Base-by-base conservation (phyloP, 2,797 vertebrate species). In the Dermochelys coriacea region DNA sequence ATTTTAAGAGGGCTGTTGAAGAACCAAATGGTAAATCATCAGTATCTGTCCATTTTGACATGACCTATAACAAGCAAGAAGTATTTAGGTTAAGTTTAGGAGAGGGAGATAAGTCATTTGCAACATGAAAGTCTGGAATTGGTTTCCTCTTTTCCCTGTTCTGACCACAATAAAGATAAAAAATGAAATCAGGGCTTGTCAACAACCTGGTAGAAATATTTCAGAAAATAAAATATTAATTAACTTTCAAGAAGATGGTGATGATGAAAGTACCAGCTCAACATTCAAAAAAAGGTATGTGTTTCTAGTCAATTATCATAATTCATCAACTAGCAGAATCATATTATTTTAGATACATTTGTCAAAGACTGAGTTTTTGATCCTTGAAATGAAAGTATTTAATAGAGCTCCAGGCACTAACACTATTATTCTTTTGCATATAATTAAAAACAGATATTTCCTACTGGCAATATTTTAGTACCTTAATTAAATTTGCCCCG, bases 221-320 rank as follows among this genome's bases (percentile, higher is more conserved):
- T 88, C 84, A 14, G 84, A 89, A 94, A 91, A 94, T n/a, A 87
- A 91, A 93, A 50, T 86, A 74, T 77, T 97, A 92, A 84, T 86
- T 95, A 91, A 85, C 79, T 94, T 96, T 93, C 47, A 49, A 92
- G 96, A 96, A 93, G 87, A 80, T 77, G 84, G 93, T 80, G 89
- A 96, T 94, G 96, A 96, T 96, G 96, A 95, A 71, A 97, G 93
- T 54, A 57, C 45, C 74, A 95, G 90, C 47, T 95, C 97, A 94
- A 41, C 94, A 31, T 96, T 98, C 80, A 95, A 82, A 41, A 98
- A 97, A 97, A 98, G 98, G 98, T 98, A 97, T 0, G 21, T 75
- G 57, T 92, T 86, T 90, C 49, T 51, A 34, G 31, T 85, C 50
- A 95, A 49, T 52, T 94, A 80, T 82, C 75, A 52, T 89, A 54